These are phyloP conservation scores for Avahi laniger DNA, from an alignment of 2,797 vertebrate species.

Conservation along the genomic window DNA sequence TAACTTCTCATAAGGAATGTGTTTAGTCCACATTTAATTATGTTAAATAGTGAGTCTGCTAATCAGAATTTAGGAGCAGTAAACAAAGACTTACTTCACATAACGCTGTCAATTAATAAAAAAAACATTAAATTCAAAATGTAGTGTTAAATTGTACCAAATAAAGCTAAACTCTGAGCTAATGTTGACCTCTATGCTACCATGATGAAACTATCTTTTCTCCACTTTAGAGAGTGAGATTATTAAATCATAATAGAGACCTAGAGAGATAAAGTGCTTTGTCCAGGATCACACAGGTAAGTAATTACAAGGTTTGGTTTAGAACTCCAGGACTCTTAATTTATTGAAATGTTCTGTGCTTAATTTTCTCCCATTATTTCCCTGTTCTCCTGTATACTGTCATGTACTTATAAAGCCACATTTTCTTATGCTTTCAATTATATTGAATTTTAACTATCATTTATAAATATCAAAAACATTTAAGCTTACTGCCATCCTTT, in stretches of 20 bases:
- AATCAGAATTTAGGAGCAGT: not conserved
- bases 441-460: not conserved
- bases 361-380: not conserved
- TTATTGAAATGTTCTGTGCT: not conserved
- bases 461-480: slow-evolving; percentile 10
- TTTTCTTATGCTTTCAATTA: not conserved
- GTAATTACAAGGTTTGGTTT: not conserved
- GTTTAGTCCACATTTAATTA: not conserved
- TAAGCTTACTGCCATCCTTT: not conserved
- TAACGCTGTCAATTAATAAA: not conserved
- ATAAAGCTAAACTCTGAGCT: not conserved
- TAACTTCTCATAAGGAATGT: not conserved
- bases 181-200: not conserved
- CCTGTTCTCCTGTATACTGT: not conserved
- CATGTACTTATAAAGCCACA: not conserved
- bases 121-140: not conserved
- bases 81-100: not conserved
- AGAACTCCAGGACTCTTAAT: not conserved
- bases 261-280: not conserved
- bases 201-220: not conserved
- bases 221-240: not conserved
- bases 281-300: not conserved
- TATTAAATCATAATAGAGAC: slow-evolving; percentile 15
- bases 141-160: not conserved
- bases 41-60: not conserved